These are phyloP conservation scores for Drosophila bunnanda DNA, from an alignment of 2,888 invertebrate species.

Conservation along the genomic window DNA sequence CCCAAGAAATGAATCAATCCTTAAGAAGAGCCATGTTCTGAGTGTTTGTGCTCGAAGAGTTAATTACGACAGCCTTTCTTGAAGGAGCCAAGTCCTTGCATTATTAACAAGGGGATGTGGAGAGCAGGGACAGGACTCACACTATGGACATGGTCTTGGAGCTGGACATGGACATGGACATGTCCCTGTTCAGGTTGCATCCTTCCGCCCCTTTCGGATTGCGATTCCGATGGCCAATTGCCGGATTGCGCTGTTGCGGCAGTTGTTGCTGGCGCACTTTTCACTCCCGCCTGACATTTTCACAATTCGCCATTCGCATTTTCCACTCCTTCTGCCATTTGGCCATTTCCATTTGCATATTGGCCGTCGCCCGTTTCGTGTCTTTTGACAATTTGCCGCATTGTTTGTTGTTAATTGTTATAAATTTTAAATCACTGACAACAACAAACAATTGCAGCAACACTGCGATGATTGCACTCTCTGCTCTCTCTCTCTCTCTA, in stretches of 20 bases:
- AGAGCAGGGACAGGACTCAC: not conserved
- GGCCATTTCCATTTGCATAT: slow-evolving; percentile 64
- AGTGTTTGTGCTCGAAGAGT: not conserved
- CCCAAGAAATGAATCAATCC: not conserved
- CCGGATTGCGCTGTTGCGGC: slow-evolving; percentile 40
- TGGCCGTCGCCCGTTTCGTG: slow-evolving; percentile 67
- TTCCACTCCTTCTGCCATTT: slow-evolving; percentile 11
- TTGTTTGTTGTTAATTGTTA: slow-evolving; percentile 75
- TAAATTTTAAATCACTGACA: slow-evolving; percentile 71
- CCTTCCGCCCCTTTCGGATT: slow-evolving; percentile 50
- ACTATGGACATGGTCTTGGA: slow-evolving; percentile 4
- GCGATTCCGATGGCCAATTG: not conserved
- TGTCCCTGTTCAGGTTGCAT: not conserved
- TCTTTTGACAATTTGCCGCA: slow-evolving; percentile 76
- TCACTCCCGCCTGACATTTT: slow-evolving; percentile 11
- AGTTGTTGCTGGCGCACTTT: slow-evolving; percentile 10
- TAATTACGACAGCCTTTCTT: slow-evolving; percentile 7
- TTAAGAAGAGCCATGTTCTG: not conserved
- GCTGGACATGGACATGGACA: not conserved
- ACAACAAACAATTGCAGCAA: slow-evolving; percentile 49
- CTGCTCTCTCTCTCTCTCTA: not conserved
- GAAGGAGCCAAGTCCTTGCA: not conserved
- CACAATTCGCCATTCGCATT: not conserved
- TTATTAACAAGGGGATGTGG: slow-evolving; percentile 2
- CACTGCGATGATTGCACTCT: slow-evolving; percentile 1